Conservation (phyloP, 1,140 invertebrate species). For the Drosophila nigromelanica region DNA sequence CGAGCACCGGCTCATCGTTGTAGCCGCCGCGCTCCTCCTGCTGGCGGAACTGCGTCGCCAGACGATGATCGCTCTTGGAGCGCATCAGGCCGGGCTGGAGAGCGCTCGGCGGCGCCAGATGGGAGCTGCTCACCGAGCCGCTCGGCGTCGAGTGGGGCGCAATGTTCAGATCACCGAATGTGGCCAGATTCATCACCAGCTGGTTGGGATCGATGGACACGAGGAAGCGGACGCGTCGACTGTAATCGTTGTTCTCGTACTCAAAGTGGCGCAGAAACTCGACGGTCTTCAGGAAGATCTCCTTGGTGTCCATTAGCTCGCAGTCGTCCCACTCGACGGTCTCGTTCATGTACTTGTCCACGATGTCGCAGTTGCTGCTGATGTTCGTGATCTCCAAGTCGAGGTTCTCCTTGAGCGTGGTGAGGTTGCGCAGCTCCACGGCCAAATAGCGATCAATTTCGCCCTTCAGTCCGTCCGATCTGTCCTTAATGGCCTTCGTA, state of each 20-base stretch:
- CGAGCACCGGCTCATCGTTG: slow-evolving; percentile 87
- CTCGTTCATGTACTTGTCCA: slow-evolving; percentile 96
- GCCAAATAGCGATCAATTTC: slow-evolving; percentile 95
- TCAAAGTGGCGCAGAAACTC: slow-evolving; percentile 97
- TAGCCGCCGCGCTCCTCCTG: slow-evolving; percentile 89
- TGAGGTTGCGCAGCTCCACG: slow-evolving; percentile 92
- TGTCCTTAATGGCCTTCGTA: slow-evolving; percentile 95
- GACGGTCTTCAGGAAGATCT: slow-evolving; percentile 96
- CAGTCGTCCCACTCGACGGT: slow-evolving; percentile 94
- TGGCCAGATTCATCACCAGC: slow-evolving; percentile 92
- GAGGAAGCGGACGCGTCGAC: slow-evolving; percentile 91
- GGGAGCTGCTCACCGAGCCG: slow-evolving; percentile 82
- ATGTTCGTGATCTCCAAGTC: slow-evolving; percentile 97
- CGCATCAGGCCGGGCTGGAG: slow-evolving; percentile 91
- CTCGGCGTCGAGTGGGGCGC: slow-evolving; percentile 85
- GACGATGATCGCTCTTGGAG: slow-evolving; percentile 96
- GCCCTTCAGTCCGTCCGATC: slow-evolving; percentile 93
- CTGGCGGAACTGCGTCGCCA: slow-evolving; percentile 94
- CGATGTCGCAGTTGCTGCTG: slow-evolving; percentile 96
- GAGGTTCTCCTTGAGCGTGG: slow-evolving; percentile 95
- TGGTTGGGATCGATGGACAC: slow-evolving; percentile 95
- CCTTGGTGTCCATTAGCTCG: slow-evolving; percentile 96
- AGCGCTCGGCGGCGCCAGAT: slow-evolving; percentile 86
- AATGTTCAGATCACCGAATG: slow-evolving; percentile 95
- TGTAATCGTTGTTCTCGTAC: slow-evolving; percentile 95